Conservation (phyloP, 2,888 invertebrate genomes). For the Chrysolina americana region DNA sequence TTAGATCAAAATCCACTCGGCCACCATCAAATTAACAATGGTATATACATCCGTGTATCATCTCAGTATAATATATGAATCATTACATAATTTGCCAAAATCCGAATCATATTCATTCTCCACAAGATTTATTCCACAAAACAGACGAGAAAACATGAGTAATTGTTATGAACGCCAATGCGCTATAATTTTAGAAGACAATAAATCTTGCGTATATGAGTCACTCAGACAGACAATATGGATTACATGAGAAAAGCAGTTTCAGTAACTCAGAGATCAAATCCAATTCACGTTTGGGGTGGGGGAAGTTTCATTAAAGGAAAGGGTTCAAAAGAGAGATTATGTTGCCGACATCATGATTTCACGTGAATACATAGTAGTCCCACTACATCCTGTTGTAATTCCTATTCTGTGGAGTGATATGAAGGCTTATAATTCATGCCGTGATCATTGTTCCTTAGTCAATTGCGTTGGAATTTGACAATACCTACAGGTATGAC, state of each 20-base stretch:
- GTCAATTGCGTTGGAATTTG: too few relatives aligned
- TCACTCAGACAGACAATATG: background rate
- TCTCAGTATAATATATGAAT: too few relatives aligned
- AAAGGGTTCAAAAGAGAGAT: slow-evolving; percentile 10
- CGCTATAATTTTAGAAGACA: background rate
- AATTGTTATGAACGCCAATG: slow-evolving; percentile 5
- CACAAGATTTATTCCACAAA: background rate
- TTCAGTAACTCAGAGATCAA: slow-evolving; percentile 12
- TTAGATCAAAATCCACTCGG: background rate
- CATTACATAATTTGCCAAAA: too few relatives aligned
- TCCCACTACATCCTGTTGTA: background rate
- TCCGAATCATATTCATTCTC: too few relatives aligned
- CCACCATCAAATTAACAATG: too few relatives aligned
- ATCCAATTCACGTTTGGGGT: background rate
- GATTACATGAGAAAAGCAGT: slow-evolving; percentile 9
- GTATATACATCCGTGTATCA: too few relatives aligned
- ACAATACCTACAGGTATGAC: too few relatives aligned
- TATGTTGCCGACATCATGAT: background rate
- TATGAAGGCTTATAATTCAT: too few relatives aligned
- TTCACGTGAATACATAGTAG: background rate
- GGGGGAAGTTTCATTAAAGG: slow-evolving; percentile 11
- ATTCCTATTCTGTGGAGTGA: background rate
- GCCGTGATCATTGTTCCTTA: too few relatives aligned
- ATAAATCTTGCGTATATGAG: background rate
- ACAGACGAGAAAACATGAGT: background rate